Evolutionary conservation across 1,140 invertebrate species (phyloP).

Genomic region (Chionoecetes opilio): DNA sequence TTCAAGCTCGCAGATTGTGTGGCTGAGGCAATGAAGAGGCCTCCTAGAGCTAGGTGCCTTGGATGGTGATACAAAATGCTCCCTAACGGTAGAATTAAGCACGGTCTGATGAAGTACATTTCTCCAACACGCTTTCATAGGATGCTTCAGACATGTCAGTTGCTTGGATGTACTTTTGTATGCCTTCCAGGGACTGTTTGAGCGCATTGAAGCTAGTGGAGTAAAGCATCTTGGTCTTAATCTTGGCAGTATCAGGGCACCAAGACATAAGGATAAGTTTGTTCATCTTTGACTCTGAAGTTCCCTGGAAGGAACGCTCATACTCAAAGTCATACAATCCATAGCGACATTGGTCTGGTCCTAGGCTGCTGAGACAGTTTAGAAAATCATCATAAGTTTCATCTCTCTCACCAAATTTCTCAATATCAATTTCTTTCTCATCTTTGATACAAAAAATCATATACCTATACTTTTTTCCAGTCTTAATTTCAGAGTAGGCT

Average conservation of each 20-base stretch:
- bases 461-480: conserved; percentile 98
- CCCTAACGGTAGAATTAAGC: conserved; percentile 86
- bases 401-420: conserved; percentile 87
- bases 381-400: conserved; percentile 95
- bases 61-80: not conserved
- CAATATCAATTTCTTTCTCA: conserved; percentile 85
- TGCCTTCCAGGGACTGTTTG: conserved; percentile 97
- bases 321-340: conserved; percentile 98
- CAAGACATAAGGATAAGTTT: conserved; percentile 98
- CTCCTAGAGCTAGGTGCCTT: not conserved
- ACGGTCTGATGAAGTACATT: conserved; percentile 95
- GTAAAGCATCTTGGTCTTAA: conserved; percentile 99
- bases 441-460: conserved; percentile 97
- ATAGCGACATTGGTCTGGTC: conserved; percentile 95
- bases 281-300: conserved; percentile 92
- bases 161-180: conserved; percentile 97
- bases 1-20: not conserved
- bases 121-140: conserved; percentile 95
- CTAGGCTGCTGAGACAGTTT: conserved; percentile 94
- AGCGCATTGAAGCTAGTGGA: conserved; percentile 98
- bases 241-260: conserved; percentile 98
- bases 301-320: conserved; percentile 97
- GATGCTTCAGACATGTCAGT: conserved; percentile 96
- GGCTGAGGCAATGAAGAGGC: not conserved
- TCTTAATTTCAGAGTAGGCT: conserved; percentile 98